These are phyloP conservation scores for Myrmecophaga tridactyla DNA, from an alignment of 2,113 vertebrate species.

Conservation along the genomic window DNA sequence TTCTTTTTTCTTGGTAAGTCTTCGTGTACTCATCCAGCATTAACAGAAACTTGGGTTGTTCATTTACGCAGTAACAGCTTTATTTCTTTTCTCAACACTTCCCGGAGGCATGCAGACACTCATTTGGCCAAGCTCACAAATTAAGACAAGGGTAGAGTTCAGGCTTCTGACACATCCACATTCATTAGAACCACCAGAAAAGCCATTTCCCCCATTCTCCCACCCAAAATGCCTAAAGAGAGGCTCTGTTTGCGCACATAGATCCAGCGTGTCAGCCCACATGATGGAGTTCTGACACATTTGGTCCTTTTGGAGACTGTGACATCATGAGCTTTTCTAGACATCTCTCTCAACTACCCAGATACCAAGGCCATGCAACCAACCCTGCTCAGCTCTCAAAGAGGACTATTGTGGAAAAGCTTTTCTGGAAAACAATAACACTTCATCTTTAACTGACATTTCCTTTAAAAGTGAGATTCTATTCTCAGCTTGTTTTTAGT, in stretches of 20 bases:
- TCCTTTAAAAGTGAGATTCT: neutral
- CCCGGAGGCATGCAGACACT: neutral
- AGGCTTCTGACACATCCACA: neutral
- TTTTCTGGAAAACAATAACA: neutral
- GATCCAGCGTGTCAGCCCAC: neutral
- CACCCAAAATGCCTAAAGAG: neutral
- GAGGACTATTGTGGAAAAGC: neutral
- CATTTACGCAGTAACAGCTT: neutral
- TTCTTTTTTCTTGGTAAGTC: neutral
- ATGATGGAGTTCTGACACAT: neutral
- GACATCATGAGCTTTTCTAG: constrained; percentile 17
- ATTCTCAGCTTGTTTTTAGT: neutral
- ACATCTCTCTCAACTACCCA: neutral
- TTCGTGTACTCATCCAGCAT: neutral
- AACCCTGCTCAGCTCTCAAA: neutral
- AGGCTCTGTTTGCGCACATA: neutral
- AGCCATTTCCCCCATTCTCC: neutral
- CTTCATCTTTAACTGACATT: neutral
- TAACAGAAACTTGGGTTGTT: constrained; percentile 24
- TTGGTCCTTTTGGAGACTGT: neutral
- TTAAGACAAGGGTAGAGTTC: neutral
- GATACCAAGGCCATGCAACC: neutral
- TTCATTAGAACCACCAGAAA: constrained; percentile 14
- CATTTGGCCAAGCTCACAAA: neutral
- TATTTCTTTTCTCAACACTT: constrained; percentile 5